phyloP scores from a whole-genome alignment of 2,113 vertebrate species.

The Sander lucioperca region DNA sequence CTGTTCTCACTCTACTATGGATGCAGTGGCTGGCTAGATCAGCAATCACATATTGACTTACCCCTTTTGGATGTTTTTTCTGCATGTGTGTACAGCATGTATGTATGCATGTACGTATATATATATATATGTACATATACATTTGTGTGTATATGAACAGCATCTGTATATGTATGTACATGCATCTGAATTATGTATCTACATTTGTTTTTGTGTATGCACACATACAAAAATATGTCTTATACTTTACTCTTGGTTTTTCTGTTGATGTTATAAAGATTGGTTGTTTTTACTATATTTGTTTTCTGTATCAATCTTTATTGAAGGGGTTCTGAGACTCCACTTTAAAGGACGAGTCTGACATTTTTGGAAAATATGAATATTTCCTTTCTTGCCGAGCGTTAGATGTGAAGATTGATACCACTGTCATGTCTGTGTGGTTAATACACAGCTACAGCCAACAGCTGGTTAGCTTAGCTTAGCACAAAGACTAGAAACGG shows the following conservation, averaged over 20 bases:
- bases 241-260: not conserved
- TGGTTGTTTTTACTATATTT: slow-evolving; percentile 8
- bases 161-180: slow-evolving; percentile 7
- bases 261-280: not conserved
- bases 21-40: slow-evolving; percentile 39
- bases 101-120: slow-evolving; percentile 25
- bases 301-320: not conserved
- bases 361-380: not conserved
- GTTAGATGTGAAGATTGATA: not conserved
- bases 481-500: no score
- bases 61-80: slow-evolving; percentile 26
- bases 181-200: slow-evolving; percentile 10
- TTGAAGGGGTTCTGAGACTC: not conserved
- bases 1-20: not conserved
- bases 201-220: not conserved
- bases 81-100: slow-evolving; percentile 37
- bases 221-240: not conserved
- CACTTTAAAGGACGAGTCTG: not conserved
- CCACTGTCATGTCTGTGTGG: not conserved
- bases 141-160: slow-evolving; percentile 9
- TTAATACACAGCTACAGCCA: not conserved
- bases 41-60: slow-evolving; percentile 27
- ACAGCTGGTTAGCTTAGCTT: not conserved
- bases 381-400: not conserved
- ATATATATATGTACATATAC: slow-evolving; percentile 21